Evolutionary conservation across 1,140 invertebrate species (phyloP), one percentile per base, ranked within the genome.

Genomic region (Tetramorium alpestre): DNA sequence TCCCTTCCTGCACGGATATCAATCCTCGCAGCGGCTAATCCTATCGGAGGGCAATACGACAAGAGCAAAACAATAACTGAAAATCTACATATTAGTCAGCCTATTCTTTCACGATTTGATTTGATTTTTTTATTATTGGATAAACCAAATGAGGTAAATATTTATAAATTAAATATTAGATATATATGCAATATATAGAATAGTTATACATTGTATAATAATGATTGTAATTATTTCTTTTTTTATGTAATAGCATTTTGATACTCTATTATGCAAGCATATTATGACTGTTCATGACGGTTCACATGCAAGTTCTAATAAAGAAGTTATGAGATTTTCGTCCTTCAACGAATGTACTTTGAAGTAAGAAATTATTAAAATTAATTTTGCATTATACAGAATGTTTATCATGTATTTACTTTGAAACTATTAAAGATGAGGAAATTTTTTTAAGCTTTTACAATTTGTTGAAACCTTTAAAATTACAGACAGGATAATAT

Each of bases 1-100:
- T 97, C 97, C 69, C 95, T 99, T 56, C 97, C 97, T 47, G 97
- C 98, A 0, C 96, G 98, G 67, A 97, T 98, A 0, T 98, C 98
- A 0, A 97, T 99, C 58, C 95, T 99, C 28, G 99, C 98, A 62
- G 98, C 98, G 47, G 99, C 98, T 18, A 99, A 99, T 96, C 98
- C 99, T 7, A 96, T 97, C 13, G 97, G 97, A 47, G 99, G 99
- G 28, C 97, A 98, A 92, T 99, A 99, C 93, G 97, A 99, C 94
- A 96, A 97, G 93, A 96, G 97, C 0, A 99, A 98, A 96, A 98
- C 98, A 54, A 96, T 99, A 2, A 96, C 97, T 7, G 98, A 99
- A 96, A 99, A 99, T 95, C 96, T 99, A 72, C 98, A 98, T 94
- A 97, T 99, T 87, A 97, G 97, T 86, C 96, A 97, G 41, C 97